Evolutionary conservation across 2,888 invertebrate species (phyloP), one percentile per base, ranked within the genome.

Genomic region (Aleiodes testaceus): DNA sequence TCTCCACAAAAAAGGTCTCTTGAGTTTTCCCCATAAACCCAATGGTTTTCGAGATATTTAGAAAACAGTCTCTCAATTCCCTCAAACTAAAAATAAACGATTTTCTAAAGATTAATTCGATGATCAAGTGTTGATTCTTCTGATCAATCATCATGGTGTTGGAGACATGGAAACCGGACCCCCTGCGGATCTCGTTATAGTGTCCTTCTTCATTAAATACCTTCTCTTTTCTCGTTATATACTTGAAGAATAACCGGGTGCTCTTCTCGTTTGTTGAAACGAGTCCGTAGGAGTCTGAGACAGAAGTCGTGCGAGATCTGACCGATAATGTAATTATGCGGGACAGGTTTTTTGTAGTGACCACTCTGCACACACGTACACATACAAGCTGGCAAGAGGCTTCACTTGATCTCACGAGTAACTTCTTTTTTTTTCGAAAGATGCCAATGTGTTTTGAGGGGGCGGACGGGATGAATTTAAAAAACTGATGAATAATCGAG

Each of bases 271-370:
- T 5, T 26, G 4, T 26, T 26, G 44, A 20, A 74, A 74, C 73
- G 63, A 68, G 72, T 74, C 70, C 59, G 49, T 70, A 68, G 63
- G 55, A 61, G 61, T 70, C 72, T 68, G 77, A 36, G 79, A 81
- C 81, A 82, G 81, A 81, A 84, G 80, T 80, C 78, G 77, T 78
- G 77, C 80, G 77, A 79, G 82, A 83, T 81, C 78, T 79, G 82
- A 80, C 78, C 83, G 84, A 84, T 84, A 84, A 83, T 81, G 80
- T 81, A 81, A 84, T 84, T 82, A 82, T 81, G 78, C 82, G 75
- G 79, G 82, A 83, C 83, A 80, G 79, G 83, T 83, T 84, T 82
- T 84, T 84, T 80, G 77, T 79, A 70, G 72, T 45, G 71, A 59
- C 59, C 65, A 11, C 50, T 67, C 49, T 55, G 70, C 63, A 69